Evolutionary conservation across 2,888 invertebrate genomes (phyloP).

Genomic region (Philopedon plagiatum): DNA sequence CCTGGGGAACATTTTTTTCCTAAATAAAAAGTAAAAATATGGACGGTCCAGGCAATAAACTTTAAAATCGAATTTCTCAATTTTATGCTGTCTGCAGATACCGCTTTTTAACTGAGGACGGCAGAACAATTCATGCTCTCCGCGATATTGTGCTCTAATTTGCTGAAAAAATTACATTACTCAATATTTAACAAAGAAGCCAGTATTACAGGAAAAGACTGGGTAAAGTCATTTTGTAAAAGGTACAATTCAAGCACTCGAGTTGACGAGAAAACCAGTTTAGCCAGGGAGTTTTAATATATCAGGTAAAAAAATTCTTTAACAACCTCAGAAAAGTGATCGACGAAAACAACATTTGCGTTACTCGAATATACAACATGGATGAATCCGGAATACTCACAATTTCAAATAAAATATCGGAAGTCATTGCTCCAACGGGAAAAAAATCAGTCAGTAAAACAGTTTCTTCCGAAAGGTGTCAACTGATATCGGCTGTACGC

Average conservation of each 20-base stretch:
- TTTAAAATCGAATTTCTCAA: too few species aligned
- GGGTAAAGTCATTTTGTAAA: constrained; percentile 16
- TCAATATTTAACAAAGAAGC: too few species aligned
- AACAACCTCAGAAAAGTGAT: constrained; percentile 25
- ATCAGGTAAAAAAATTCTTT: constrained; percentile 32
- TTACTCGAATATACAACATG: constrained; percentile 50
- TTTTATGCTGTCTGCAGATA: too few species aligned
- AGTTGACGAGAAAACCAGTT: constrained; percentile 4
- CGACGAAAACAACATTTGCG: constrained; percentile 33
- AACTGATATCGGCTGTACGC: constrained; percentile 61
- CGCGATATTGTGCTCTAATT: background rate
- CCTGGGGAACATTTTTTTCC: too few species aligned
- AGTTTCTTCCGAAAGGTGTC: constrained; percentile 61
- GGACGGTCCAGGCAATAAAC: too few species aligned
- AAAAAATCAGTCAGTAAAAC: constrained; percentile 63
- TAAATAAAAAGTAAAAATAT: too few species aligned
- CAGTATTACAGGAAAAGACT: constrained; percentile 13
- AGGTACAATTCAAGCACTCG: background rate
- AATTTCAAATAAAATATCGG: constrained; percentile 63
- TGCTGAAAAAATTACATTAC: constrained; percentile 13
- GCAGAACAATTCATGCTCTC: constrained; percentile 1
- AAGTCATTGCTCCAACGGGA: constrained; percentile 62
- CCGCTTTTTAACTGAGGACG: too few species aligned
- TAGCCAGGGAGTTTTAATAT: constrained; percentile 10
- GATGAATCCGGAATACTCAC: constrained; percentile 66